Evolutionary conservation across 2,113 vertebrate genomes (phyloP).

Genomic region (Sceloporus tristichus): DNA sequence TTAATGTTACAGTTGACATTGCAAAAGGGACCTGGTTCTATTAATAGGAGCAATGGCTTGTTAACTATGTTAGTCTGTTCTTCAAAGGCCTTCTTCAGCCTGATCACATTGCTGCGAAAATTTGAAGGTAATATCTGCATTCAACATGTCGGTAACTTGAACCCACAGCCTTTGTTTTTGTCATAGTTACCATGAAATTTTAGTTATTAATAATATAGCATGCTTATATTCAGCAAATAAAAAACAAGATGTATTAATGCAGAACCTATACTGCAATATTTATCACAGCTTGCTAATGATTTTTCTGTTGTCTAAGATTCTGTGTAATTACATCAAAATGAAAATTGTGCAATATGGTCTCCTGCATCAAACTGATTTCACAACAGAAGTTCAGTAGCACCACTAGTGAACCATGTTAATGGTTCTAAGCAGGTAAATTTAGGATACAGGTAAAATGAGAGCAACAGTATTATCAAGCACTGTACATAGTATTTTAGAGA

Average conservation of each 20-base stretch:
- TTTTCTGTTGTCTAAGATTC: slow-evolving; percentile 21
- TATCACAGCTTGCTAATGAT: background rate
- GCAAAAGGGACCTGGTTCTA: slow-evolving; percentile 87
- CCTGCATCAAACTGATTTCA: background rate
- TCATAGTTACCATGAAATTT: slow-evolving; percentile 23
- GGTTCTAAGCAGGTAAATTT: background rate
- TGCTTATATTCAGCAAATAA: background rate
- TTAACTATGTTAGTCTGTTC: slow-evolving; percentile 83
- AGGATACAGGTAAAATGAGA: background rate
- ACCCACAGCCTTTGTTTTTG: slow-evolving; percentile 41
- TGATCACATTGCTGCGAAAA: slow-evolving; percentile 65
- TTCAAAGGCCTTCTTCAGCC: slow-evolving; percentile 71
- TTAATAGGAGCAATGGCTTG: slow-evolving; percentile 88
- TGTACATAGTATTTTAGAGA: background rate
- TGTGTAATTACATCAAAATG: background rate
- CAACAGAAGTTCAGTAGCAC: background rate
- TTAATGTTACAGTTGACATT: slow-evolving; percentile 93
- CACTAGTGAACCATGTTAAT: background rate
- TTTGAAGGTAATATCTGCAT: slow-evolving; percentile 42
- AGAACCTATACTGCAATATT: slow-evolving; percentile 19
- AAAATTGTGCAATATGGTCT: slow-evolving; percentile 21
- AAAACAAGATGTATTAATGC: slow-evolving; percentile 3
- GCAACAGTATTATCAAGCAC: too few species aligned
- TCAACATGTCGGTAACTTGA: background rate
- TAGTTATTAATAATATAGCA: slow-evolving; percentile 8